A percentile compares a stretch with the other conserved stretches of the same genome.
Conservation (phyloP, 30 jellyfish, hydroid and myxozoan genomes). For the Aurelia sp. region DNA sequence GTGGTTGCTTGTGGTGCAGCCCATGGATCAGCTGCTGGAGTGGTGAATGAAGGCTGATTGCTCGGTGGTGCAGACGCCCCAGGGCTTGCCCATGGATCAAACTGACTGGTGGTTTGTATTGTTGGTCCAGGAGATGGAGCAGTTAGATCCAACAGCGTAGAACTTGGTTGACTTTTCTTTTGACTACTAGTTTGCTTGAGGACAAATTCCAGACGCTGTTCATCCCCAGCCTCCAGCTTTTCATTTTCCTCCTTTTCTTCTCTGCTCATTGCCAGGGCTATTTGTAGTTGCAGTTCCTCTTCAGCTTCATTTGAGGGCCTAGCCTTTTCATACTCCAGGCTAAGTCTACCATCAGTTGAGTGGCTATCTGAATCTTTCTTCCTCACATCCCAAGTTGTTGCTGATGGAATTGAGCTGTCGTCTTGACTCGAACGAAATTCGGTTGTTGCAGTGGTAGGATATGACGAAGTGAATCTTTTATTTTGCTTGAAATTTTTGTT, state of each 20-base stretch:
- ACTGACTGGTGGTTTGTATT: not conserved
- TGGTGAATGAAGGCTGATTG: constrained; percentile 31
- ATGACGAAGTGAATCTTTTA: constrained; percentile 50
- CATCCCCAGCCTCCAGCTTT: constrained; percentile 65
- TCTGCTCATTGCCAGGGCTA: constrained; percentile 97
- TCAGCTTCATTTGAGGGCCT: constrained; percentile 98
- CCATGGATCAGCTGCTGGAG: constrained; percentile 70
- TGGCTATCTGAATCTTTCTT: constrained; percentile 69
- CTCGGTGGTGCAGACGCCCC: constrained; percentile 11
- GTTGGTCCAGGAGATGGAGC: constrained; percentile 72
- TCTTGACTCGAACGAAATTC: constrained; percentile 63
- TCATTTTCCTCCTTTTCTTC: constrained; percentile 92
- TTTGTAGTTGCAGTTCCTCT: constrained; percentile 97
- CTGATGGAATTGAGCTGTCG: constrained; percentile 85
- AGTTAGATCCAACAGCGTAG: constrained; percentile 86
- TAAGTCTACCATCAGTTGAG: constrained; percentile 92
- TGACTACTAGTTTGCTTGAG: constrained; percentile 52
- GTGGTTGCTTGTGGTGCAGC: constrained; percentile 30
- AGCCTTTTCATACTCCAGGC: constrained; percentile 90
- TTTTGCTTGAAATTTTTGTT: constrained; percentile 86
- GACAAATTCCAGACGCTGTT: constrained; percentile 66
- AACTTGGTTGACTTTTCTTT: constrained; percentile 5
- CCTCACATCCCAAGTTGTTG: constrained; percentile 63
- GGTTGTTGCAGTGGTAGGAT: constrained; percentile 18
- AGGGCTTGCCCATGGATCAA: constrained; percentile 85